Percentiles rank a stretch among this genome's conserved stretches.
These are phyloP conservation scores for Tretioscincus oriximinensis DNA, from an alignment of 2,113 vertebrate genomes.

Conservation along the genomic window DNA sequence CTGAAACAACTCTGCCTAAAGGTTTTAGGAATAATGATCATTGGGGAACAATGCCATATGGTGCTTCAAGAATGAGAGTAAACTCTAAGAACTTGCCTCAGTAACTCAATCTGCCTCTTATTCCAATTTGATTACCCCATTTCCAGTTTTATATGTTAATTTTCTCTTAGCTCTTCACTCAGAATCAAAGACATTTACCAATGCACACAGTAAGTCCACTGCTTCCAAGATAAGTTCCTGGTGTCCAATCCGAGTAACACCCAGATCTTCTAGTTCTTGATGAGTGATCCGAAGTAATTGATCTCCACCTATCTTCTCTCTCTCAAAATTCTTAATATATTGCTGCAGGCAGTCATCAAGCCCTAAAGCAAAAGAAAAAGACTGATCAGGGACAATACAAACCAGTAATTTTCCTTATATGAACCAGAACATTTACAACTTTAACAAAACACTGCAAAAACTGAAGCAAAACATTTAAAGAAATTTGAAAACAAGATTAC, in stretches of 20 bases:
- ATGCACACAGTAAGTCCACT: conserved; percentile 92
- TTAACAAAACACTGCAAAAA: neutral
- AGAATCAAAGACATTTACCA: conserved; percentile 79
- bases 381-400: neutral
- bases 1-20: no score
- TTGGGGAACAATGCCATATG: no score
- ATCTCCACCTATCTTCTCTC: conserved; percentile 93
- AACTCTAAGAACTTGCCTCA: no score
- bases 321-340: conserved; percentile 95
- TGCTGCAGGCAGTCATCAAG: conserved; percentile 96
- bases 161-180: neutral
- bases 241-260: conserved; percentile 94
- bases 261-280: conserved; percentile 94
- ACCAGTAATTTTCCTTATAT: neutral
- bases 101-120: no score
- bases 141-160: neutral
- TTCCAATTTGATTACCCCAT: neutral
- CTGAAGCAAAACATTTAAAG: neutral
- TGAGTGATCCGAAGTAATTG: conserved; percentile 94
- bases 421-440: neutral
- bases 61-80: no score
- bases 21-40: no score
- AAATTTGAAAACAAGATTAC: neutral
- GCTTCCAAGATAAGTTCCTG: conserved; percentile 97
- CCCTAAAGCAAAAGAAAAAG: conserved; percentile 70